Evolutionary conservation across 2,888 invertebrate species (phyloP), one percentile per base, ranked within the genome.

Genomic region (Eilema caniola): DNA sequence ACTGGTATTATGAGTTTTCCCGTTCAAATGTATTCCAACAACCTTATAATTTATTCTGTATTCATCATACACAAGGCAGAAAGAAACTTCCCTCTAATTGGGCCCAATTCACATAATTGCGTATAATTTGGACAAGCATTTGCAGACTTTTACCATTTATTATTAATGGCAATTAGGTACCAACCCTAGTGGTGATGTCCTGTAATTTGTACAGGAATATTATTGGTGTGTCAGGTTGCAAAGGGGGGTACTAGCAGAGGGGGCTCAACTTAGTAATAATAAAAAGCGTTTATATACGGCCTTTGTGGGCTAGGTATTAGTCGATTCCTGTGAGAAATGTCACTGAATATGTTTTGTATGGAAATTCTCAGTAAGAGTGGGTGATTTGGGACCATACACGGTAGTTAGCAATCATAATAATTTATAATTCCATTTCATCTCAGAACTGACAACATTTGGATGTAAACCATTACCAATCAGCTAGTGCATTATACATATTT

Each of bases 141-240:
- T 20, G 20, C 5, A 25, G 59, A 31, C 12, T 59, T 57, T 66
- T 25, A 47, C 37, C 53, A 73, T 71, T 79, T 70, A 77, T 75
- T 72, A 66, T 62, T 71, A 60, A 56, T 56, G 62, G 71, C 20
- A 79, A 75, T 66, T 67, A 68, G 31, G 47, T n/a, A 25, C 24
- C 53, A 33, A 69, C 75, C 76, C 65, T 67, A 73, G 71, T 70
- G 67, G 31, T 70, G 65, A 67, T 57, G 67, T 73, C 74, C 78
- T 74, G 77, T 56, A 7, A 66, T 72, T 80, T 78, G 77, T 70
- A 69, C 57, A 73, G 72, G 76, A 77, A 80, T 33, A 69, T 69
- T 33, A 62, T 62, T 1, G 14, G 24, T 28, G 66, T 57, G 61
- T 66, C 24, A 41, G n/a, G 37, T 66, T 70, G 59, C 66, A 56